Evolutionary conservation across 2,888 invertebrate genomes (phyloP), one percentile per base, ranked within the genome.

Genomic region (Rhingia campestris): DNA sequence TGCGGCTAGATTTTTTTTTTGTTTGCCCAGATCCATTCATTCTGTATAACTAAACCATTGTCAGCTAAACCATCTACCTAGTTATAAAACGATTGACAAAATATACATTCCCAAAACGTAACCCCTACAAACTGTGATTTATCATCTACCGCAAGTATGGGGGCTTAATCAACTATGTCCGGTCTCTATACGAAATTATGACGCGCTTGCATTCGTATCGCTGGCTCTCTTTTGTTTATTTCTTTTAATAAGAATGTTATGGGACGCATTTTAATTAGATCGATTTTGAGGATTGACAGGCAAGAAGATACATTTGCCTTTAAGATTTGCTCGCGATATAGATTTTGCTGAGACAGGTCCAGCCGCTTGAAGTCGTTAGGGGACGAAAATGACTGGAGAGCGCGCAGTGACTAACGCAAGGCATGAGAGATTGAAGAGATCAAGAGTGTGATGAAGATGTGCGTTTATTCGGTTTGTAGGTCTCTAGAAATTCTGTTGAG

Each of bases 101-200:
- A 76, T 56, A 82, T 45, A 67, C 22, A 39, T 56, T 53, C 49
- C 73, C 51, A 56, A 82, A 80, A 70, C 49, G 74, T 75, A 79
- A 80, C 84, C 84, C 84, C 84, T 59, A 49, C 80, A 74, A 84
- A 54, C 61, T 49, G 80, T 84, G 84, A 84, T 82, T 84, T 84
- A 84, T 84, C 58, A 79, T 69, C 47, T 64, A 67, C 39, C 61
- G 74, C 53, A 41, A 70, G 70, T 75, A 84, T 75, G 80, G 84
- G 81, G 84, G 80, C 80, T 80, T 84, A 84, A 84, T 84, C 84
- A 84, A 54, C 80, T 58, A 84, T 80, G 69, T 84, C 84, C 84
- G 84, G 80, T 84, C 74, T 69, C 51, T 64, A 70, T 70, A 75
- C 80, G 66, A 70, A 84, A 84, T 84, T 84, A 84, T 84, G 70